phyloP scores from a whole-genome alignment of 2,888 invertebrate species.

The Amphipyra tragopoginis region DNA sequence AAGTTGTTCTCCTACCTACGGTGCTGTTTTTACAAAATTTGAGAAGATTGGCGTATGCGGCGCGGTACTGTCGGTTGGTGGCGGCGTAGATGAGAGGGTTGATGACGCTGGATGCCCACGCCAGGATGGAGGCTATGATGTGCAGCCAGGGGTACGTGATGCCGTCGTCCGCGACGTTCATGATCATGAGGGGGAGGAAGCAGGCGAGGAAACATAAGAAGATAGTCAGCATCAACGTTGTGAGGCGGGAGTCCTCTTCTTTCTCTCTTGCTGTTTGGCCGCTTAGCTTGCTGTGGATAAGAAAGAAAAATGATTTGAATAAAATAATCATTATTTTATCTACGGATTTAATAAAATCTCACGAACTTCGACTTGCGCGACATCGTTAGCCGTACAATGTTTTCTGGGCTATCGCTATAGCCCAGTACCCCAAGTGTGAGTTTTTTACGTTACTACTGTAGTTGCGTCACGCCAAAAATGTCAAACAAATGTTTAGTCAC shows the following conservation, averaged over 20 bases:
- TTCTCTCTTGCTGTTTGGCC: conserved; percentile 87
- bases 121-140: conserved; percentile 95
- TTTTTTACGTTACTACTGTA: too few species aligned
- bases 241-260: conserved; percentile 94
- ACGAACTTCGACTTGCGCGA: too few species aligned
- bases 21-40: conserved; percentile 82
- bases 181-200: conserved; percentile 96
- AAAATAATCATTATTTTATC: too few species aligned
- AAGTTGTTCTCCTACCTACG: conserved; percentile 78
- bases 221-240: conserved; percentile 96
- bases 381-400: too few species aligned
- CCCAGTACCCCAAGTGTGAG: too few species aligned
- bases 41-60: conserved; percentile 90
- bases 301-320: background rate
- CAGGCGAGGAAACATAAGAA: conserved; percentile 96
- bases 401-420: too few species aligned
- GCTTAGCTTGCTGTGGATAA: conserved; percentile 82
- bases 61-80: conserved; percentile 95
- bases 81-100: conserved; percentile 97
- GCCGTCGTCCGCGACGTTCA: conserved; percentile 96
- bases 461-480: too few species aligned
- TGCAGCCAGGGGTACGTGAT: conserved; percentile 93
- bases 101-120: conserved; percentile 97
- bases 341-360: too few species aligned
- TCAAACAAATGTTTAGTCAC: too few species aligned